Conservation (phyloP, 2,113 vertebrate genomes). For the Falcunculus frontatus region DNA sequence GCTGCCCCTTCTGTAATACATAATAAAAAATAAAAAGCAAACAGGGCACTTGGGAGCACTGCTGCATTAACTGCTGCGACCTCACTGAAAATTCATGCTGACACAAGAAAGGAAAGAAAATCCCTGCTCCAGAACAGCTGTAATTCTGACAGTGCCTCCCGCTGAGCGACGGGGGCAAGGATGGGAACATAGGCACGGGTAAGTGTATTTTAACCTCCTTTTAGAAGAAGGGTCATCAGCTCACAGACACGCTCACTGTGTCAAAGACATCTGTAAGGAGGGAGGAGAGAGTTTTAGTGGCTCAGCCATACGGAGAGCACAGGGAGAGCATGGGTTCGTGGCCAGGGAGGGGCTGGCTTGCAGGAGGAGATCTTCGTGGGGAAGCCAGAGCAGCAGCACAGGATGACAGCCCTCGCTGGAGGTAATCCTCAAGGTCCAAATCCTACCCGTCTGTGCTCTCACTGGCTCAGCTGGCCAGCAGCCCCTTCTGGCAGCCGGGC, state of each 20-base stretch:
- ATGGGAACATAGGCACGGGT: neutral
- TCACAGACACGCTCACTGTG: neutral
- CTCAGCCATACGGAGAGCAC: neutral
- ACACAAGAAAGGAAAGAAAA: neutral
- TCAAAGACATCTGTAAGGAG: neutral
- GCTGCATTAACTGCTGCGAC: neutral
- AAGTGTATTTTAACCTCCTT: neutral
- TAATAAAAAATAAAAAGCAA: neutral
- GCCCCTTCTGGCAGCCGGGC: neutral
- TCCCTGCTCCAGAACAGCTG: neutral
- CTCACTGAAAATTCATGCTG: neutral
- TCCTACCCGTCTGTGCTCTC: neutral
- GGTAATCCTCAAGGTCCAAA: neutral
- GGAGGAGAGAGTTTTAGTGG: neutral
- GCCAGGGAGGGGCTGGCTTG: neutral
- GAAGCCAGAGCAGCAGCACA: neutral
- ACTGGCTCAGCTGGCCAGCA: neutral
- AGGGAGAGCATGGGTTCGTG: accelerated
- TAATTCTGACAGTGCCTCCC: neutral
- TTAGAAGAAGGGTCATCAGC: neutral
- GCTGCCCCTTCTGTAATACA: neutral
- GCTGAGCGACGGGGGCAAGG: accelerated
- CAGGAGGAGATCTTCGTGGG: neutral
- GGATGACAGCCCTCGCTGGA: neutral
- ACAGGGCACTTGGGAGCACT: neutral